Conservation (phyloP, 2,113 vertebrate species). For the Monarcha castaneiventris region DNA sequence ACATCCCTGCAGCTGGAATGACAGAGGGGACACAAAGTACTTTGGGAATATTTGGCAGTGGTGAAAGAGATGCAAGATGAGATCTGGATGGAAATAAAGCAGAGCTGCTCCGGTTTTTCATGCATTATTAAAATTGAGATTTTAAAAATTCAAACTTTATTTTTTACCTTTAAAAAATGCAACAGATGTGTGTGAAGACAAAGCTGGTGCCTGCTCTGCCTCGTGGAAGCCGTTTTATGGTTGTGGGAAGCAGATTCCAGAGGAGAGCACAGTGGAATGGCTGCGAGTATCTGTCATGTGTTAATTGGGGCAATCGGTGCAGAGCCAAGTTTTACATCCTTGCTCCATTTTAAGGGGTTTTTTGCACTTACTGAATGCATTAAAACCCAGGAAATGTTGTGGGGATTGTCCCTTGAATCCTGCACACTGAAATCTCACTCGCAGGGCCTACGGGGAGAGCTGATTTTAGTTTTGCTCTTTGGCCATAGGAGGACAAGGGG, state of each 20-base stretch:
- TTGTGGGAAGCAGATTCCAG: not conserved
- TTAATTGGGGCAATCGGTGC: not conserved
- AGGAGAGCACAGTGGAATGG: not conserved
- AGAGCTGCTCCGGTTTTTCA: not conserved
- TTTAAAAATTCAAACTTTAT: conserved; percentile 56
- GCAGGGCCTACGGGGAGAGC: not conserved
- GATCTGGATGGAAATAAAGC: conserved; percentile 4
- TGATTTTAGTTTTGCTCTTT: not conserved
- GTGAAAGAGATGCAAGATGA: not conserved
- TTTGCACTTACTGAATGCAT: conserved; percentile 29
- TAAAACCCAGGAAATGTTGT: not conserved
- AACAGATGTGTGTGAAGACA: conserved; percentile 16
- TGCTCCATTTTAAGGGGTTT: conserved; percentile 11
- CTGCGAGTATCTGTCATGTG: not conserved
- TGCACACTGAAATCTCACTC: not conserved
- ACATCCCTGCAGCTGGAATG: accelerated
- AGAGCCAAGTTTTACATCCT: not conserved
- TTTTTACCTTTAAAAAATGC: conserved; percentile 46
- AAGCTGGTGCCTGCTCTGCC: not conserved
- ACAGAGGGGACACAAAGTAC: not conserved
- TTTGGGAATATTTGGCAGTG: not conserved
- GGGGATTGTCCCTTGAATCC: not conserved
- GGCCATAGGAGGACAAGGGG: not conserved
- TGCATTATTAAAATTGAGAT: conserved; percentile 39
- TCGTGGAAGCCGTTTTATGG: not conserved